A percentile compares a stretch with the other conserved stretches of the same genome.
Conservation (phyloP, 2,797 vertebrate species). For the Fistularia tabacaria region DNA sequence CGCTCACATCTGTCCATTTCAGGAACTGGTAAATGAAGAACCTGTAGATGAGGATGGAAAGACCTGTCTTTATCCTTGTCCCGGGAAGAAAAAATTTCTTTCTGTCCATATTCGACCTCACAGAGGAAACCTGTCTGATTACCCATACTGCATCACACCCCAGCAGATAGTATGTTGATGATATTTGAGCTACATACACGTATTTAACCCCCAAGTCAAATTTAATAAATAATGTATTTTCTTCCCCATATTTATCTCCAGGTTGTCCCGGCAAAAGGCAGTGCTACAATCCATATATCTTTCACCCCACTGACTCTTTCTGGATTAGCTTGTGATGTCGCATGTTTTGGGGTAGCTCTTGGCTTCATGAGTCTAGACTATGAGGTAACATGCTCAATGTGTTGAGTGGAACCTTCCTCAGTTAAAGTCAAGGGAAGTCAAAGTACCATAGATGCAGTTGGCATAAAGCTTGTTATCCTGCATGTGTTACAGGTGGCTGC, state of each 20-base stretch:
- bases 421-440: background rate
- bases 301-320: conserved; percentile 82
- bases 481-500: conserved; percentile 66
- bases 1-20: conserved; percentile 14
- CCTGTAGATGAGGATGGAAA: conserved; percentile 23
- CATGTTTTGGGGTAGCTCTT: conserved; percentile 73
- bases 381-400: conserved; percentile 65
- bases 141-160: conserved; percentile 83
- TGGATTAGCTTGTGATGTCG: conserved; percentile 42
- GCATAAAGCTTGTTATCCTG: background rate
- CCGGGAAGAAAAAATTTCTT: conserved; percentile 60
- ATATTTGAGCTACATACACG: background rate
- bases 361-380: conserved; percentile 87
- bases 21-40: conserved; percentile 32
- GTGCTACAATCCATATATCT: conserved; percentile 74
- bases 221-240: background rate
- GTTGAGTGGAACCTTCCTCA: background rate
- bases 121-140: conserved; percentile 76
- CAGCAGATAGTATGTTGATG: conserved; percentile 79
- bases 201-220: background rate
- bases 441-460: background rate
- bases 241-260: conserved; percentile 42
- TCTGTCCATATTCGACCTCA: conserved; percentile 79
- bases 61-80: conserved; percentile 11
- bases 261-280: conserved; percentile 85